A percentile compares a stretch with the other conserved stretches of the same genome.
phyloP scores from a whole-genome alignment of 2,113 vertebrate genomes.

The Ceratotherium simum region DNA sequence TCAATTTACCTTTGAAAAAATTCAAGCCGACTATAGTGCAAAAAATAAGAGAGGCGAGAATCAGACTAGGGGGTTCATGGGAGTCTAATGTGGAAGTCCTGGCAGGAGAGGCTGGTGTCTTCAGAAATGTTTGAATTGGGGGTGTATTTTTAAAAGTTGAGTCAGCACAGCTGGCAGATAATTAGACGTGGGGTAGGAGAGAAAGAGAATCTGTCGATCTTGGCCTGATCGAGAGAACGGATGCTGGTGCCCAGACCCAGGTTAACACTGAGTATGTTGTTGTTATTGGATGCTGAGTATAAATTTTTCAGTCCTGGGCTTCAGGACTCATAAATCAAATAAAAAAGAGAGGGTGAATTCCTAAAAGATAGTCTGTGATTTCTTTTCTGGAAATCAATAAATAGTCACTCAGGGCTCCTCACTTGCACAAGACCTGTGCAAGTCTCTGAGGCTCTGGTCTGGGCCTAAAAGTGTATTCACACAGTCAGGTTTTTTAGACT shows the following conservation, averaged over 20 bases:
- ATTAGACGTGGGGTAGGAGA: background rate
- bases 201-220: background rate
- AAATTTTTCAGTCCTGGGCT: background rate
- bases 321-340: background rate
- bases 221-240: background rate
- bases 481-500: background rate
- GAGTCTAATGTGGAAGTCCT: background rate
- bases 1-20: conserved; percentile 4
- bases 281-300: background rate
- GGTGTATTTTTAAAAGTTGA: background rate
- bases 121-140: background rate
- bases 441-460: background rate
- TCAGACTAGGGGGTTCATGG: background rate
- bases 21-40: background rate
- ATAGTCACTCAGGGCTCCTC: background rate
- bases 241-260: background rate
- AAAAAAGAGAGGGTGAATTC: background rate
- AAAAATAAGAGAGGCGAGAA: background rate
- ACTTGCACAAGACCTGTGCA: background rate
- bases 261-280: background rate
- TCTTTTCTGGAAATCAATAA: background rate
- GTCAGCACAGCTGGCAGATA: background rate
- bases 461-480: background rate
- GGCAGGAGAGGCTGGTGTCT: background rate
- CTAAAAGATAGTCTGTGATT: background rate